Base-by-base conservation (phyloP, 2,797 vertebrate genomes). In the Mormyrus hasselquistii region DNA sequence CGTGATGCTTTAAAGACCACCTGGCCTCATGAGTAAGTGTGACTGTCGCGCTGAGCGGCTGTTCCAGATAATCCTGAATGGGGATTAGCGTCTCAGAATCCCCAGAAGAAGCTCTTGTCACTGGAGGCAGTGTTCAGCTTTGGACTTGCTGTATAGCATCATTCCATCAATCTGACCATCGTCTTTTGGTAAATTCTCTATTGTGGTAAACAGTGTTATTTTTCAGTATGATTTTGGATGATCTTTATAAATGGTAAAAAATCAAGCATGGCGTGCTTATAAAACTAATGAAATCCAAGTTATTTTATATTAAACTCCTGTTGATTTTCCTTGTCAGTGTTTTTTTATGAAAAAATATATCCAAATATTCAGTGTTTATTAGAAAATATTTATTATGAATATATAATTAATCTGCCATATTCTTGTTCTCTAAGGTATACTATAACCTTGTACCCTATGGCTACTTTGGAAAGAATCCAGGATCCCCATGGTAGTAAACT, bases 1-100 rank as follows among this genome's bases (percentile, higher is more conserved):
- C 41, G n/a, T 47, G 22, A 82, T 82, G 76, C 76, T 44, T 82
- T 82, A 44, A 47, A 82, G 76, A 82, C 76, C 76, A 82, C 76
- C 38, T 82, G 41, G 41, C 41, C 41, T 82, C 41, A 19, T 1
- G 3, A 82, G n/a, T 82, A 22, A 44, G 76, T 47, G 41, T 22
- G 14, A 76, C 12, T 38, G 69, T 2, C 34, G 2, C 0, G 12
- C 34, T 76, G 34, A 19, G 76, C 8, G 19, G 16, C 76, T 22
- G 41, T 47, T 82, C 76, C 76, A 47, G 76, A 82, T 82, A 82
- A 47, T 44, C 41, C 76, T 82, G 76, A 82, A 82, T 82, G 38
- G 19, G 76, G 76, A 47, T 82, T 82, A 47, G 19, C 19, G 3
- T 47, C 76, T 22, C 41, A 2, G 41, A n/a, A 82, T 82, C 19